Percentiles rank a stretch among this genome's conserved stretches.
phyloP scores from a whole-genome alignment of 2,888 invertebrate species.

The Ecliptopera silaceata region DNA sequence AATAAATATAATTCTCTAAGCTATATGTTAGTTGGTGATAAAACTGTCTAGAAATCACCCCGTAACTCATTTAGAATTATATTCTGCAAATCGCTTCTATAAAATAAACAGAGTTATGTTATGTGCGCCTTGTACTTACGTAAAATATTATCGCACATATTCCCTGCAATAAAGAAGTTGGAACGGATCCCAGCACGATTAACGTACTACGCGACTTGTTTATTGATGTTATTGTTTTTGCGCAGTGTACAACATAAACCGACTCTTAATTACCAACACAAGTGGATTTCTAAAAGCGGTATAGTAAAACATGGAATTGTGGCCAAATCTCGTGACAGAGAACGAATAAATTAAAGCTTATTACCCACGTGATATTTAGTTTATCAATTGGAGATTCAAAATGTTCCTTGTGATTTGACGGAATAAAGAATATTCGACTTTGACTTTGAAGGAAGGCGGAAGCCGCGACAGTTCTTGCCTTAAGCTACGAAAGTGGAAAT shows the following conservation, averaged over 20 bases:
- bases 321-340: background rate
- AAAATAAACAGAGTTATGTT: background rate
- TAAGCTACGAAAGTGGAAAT: too few relatives aligned
- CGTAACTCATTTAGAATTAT: too few relatives aligned
- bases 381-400: background rate
- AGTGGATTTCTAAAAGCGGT: slow-evolving; percentile 11
- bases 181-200: slow-evolving; percentile 14
- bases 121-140: background rate
- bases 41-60: too few relatives aligned
- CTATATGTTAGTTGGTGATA: too few relatives aligned
- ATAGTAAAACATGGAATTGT: slow-evolving; percentile 6
- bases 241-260: slow-evolving; percentile 6
- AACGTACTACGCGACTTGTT: slow-evolving; percentile 1
- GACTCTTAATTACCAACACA: slow-evolving; percentile 6
- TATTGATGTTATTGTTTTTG: slow-evolving; percentile 17
- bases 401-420: too few relatives aligned
- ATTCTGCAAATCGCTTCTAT: too few relatives aligned
- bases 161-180: slow-evolving; percentile 9
- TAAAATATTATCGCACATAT: slow-evolving; percentile 4
- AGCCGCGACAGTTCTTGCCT: background rate
- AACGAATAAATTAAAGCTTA: background rate
- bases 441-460: too few relatives aligned
- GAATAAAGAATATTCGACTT: too few relatives aligned
- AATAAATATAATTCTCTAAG: too few relatives aligned
- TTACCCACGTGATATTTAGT: slow-evolving; percentile 4